These are phyloP conservation scores for Semaprochilodus insignis DNA, from an alignment of 2,797 vertebrate species.

Conservation along the genomic window DNA sequence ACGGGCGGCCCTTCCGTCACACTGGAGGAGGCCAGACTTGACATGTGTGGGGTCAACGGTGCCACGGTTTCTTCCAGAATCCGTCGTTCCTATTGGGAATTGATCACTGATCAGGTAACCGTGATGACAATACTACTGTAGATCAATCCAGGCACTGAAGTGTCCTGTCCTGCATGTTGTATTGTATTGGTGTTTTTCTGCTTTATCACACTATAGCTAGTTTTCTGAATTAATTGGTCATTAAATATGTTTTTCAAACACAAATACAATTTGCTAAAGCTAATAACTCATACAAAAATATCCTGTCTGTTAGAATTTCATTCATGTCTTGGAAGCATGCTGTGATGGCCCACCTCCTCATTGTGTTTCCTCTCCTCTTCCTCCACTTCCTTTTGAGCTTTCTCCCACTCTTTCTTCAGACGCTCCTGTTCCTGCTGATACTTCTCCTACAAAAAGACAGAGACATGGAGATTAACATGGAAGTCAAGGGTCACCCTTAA, in stretches of 20 bases:
- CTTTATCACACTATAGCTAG: too few species aligned
- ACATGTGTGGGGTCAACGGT: conserved; percentile 79
- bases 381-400: conserved; percentile 93
- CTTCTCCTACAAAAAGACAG: conserved; percentile 81
- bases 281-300: too few species aligned
- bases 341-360: conserved; percentile 82
- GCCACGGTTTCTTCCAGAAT: conserved; percentile 94
- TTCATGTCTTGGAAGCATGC: background rate
- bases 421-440: conserved; percentile 95
- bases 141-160: too few species aligned
- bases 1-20: conserved; percentile 72
- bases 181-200: too few species aligned
- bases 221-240: too few species aligned
- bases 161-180: too few species aligned
- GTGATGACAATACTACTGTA: too few species aligned
- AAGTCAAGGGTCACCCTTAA: background rate
- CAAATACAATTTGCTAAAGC: too few species aligned
- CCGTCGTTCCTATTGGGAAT: conserved; percentile 83
- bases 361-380: conserved; percentile 96
- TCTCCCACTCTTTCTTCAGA: conserved; percentile 96
- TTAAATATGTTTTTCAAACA: too few species aligned
- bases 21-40: conserved; percentile 69
- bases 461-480: background rate
- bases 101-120: background rate
- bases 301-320: too few species aligned